Conservation (phyloP, 2,888 invertebrate species). For the Disparrhopalites patrizii region DNA sequence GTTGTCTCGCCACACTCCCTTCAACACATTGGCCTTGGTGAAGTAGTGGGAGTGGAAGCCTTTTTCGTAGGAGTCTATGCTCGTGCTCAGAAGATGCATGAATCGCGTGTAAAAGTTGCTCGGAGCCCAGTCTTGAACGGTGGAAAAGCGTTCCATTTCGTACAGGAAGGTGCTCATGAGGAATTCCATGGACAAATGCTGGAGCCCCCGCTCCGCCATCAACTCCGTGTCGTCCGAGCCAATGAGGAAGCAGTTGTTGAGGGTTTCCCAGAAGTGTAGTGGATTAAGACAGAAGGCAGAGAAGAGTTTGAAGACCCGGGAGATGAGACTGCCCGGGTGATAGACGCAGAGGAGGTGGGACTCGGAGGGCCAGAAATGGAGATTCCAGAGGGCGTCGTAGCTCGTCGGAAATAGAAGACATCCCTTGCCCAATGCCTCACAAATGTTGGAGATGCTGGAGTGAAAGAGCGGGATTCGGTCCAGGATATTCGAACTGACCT, state of each 20-base stretch:
- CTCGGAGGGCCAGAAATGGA: slow-evolving; percentile 46
- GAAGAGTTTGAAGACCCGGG: slow-evolving; percentile 41
- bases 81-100: slow-evolving; percentile 30
- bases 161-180: slow-evolving; percentile 39
- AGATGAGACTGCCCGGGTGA: slow-evolving; percentile 40
- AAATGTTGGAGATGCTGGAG: slow-evolving; percentile 37
- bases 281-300: slow-evolving; percentile 41
- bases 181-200: slow-evolving; percentile 33
- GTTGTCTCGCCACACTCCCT: slow-evolving; percentile 35
- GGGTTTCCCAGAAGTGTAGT: slow-evolving; percentile 37
- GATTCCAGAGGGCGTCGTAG: slow-evolving; percentile 44
- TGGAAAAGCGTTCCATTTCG: slow-evolving; percentile 40
- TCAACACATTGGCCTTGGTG: slow-evolving; percentile 42
- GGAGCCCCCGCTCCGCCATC: not conserved
- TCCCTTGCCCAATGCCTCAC: slow-evolving; percentile 37
- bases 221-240: slow-evolving; percentile 34
- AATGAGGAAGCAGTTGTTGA: slow-evolving; percentile 39
- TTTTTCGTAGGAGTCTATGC: slow-evolving; percentile 42
- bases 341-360: slow-evolving; percentile 38
- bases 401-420: slow-evolving; percentile 42
- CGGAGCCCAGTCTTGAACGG: slow-evolving; percentile 43
- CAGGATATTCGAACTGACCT: slow-evolving; percentile 38
- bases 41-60: slow-evolving; percentile 45
- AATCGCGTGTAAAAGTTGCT: slow-evolving; percentile 40
- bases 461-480: slow-evolving; percentile 44